Percentiles rank a stretch among this genome's conserved stretches.
Conservation (phyloP, 2,888 invertebrate genomes). For the Ichneumoninae sp. region DNA sequence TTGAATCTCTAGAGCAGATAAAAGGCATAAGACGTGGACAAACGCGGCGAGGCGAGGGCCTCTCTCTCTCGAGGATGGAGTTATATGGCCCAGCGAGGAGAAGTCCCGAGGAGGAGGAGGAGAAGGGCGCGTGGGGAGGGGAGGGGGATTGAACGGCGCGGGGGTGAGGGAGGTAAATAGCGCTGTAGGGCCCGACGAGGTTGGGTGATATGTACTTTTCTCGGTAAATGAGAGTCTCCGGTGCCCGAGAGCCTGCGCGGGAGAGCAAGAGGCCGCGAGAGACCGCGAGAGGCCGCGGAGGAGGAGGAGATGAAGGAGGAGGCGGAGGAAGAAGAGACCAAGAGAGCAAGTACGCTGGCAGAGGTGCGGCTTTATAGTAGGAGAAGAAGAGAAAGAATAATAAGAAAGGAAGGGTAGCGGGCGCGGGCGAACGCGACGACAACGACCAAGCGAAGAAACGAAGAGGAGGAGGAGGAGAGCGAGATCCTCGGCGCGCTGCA, state of each 20-base stretch:
- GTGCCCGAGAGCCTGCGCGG: conserved; percentile 53
- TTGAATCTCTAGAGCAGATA: conserved; percentile 64
- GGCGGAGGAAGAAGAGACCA: conserved; percentile 59
- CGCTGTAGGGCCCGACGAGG: conserved; percentile 61
- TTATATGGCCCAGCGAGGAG: conserved; percentile 52
- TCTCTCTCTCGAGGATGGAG: conserved; percentile 51
- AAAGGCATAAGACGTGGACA: conserved; percentile 65
- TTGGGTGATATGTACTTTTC: conserved; percentile 68
- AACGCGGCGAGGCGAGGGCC: conserved; percentile 62
- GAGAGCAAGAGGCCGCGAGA: conserved; percentile 41
- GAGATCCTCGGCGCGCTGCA: conserved; percentile 39
- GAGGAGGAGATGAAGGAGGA: neutral
- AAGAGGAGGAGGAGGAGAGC: conserved; percentile 21
- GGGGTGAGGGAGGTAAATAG: conserved; percentile 66
- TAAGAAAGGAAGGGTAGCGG: conserved; percentile 49
- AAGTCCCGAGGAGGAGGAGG: conserved; percentile 14
- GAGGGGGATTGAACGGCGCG: conserved; percentile 18
- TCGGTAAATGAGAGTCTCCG: conserved; percentile 64
- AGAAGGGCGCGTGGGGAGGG: conserved; percentile 13
- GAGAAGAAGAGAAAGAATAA: conserved; percentile 59
- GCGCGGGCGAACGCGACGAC: conserved; percentile 57
- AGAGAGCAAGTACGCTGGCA: conserved; percentile 28
- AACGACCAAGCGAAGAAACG: conserved; percentile 37
- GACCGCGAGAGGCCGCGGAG: conserved; percentile 16
- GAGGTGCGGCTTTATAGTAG: conserved; percentile 43